These are phyloP conservation scores for Corythaeola cristata DNA, from an alignment of 2,113 vertebrate species.

Conservation along the genomic window DNA sequence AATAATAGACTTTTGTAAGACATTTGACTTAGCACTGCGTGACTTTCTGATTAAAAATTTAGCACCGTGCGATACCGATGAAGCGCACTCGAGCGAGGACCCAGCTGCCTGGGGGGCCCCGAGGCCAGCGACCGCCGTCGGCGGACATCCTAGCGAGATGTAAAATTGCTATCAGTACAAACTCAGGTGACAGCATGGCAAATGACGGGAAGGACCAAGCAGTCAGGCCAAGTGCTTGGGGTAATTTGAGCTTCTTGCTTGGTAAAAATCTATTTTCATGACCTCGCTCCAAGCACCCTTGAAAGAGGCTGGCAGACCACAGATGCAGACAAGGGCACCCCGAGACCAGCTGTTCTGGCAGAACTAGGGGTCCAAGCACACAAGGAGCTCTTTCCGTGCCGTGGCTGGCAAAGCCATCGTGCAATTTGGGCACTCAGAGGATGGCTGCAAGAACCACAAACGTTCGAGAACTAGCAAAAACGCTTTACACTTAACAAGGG, in stretches of 20 bases:
- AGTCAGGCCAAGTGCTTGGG: background rate
- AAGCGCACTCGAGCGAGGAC: background rate
- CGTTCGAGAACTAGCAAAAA: background rate
- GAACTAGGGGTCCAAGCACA: background rate
- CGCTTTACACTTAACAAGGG: background rate
- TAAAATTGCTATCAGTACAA: background rate
- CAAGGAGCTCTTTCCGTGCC: background rate
- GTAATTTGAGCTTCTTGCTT: background rate
- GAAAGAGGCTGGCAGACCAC: background rate
- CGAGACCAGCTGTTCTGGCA: background rate
- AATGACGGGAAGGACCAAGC: background rate
- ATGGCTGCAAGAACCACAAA: background rate
- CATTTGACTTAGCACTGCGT: background rate
- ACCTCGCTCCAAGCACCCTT: background rate
- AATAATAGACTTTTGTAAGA: conserved; percentile 19
- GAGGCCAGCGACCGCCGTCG: accelerated
- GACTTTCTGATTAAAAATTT: conserved; percentile 18
- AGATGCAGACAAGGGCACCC: background rate
- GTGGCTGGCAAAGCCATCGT: background rate
- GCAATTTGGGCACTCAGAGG: background rate
- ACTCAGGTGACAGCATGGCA: background rate
- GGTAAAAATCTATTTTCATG: background rate
- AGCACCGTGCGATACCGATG: accelerated
- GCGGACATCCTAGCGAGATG: accelerated
- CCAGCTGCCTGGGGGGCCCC: background rate